Evolutionary conservation across 2,797 vertebrate species (phyloP).

Genomic region (Prionace glauca): DNA sequence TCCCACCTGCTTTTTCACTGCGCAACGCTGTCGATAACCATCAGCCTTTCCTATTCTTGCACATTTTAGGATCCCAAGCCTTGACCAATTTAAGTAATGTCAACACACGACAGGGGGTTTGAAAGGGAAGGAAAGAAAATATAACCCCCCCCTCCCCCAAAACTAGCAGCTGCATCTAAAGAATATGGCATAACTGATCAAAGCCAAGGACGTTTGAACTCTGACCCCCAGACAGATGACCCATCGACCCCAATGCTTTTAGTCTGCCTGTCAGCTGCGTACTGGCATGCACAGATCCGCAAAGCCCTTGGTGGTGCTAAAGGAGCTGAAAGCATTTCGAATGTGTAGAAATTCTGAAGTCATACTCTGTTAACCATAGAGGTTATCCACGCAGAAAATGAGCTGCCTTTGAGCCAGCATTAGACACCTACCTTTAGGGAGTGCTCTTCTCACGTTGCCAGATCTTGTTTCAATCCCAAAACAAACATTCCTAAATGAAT

Average conservation of each 20-base stretch:
- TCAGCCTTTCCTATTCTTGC: neutral
- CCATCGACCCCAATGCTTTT: constrained; percentile 30
- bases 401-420: neutral
- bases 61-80: neutral
- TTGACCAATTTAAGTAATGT: neutral
- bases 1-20: neutral
- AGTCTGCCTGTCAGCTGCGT: constrained; percentile 30
- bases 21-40: neutral
- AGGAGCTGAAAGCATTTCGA: constrained; percentile 30
- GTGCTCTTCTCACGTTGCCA: neutral
- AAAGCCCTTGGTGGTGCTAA: neutral
- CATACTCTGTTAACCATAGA: neutral
- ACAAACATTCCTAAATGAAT: neutral
- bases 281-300: constrained; percentile 6
- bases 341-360: constrained; percentile 11
- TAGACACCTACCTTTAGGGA: constrained; percentile 1
- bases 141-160: neutral
- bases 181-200: constrained; percentile 24
- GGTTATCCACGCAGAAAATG: neutral
- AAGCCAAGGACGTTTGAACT: constrained; percentile 13
- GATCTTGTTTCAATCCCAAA: neutral
- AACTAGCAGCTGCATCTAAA: constrained; percentile 17
- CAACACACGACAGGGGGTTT: neutral
- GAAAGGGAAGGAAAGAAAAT: constrained; percentile 8
- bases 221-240: constrained; percentile 32